A percentile compares a stretch with the other conserved stretches of the same genome.
phyloP scores from a whole-genome alignment of 2,888 invertebrate genomes.

The Seira ritae region DNA sequence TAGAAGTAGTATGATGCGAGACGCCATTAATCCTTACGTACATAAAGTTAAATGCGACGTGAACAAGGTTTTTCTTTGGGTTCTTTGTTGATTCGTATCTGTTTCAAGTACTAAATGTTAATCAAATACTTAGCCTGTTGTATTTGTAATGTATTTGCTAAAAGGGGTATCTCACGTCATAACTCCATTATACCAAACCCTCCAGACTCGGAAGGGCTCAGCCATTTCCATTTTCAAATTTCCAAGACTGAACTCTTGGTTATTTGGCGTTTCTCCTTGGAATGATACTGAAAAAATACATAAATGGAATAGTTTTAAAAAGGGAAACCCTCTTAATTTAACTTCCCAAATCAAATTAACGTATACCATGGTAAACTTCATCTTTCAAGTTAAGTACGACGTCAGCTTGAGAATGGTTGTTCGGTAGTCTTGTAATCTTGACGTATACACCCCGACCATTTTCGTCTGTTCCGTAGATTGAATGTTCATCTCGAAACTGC shows the following conservation, averaged over 20 bases:
- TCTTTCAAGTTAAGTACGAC: constrained; percentile 53
- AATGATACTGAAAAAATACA: constrained; percentile 26
- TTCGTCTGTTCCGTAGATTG: constrained; percentile 79
- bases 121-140: no score
- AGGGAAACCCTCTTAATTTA: no score
- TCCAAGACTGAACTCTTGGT: constrained; percentile 65
- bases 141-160: no score
- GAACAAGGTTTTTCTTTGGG: constrained; percentile 75
- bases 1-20: no score
- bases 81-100: constrained; percentile 17
- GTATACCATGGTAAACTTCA: constrained; percentile 26
- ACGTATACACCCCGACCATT: constrained; percentile 80
- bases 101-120: no score
- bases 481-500: constrained; percentile 75
- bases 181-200: constrained; percentile 84
- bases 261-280: constrained; percentile 39
- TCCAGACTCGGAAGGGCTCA: constrained; percentile 80
- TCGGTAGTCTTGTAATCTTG: constrained; percentile 77
- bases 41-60: constrained; percentile 80
- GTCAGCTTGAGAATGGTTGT: constrained; percentile 39
- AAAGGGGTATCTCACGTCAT: constrained; percentile 74
- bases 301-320: neutral
- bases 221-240: constrained; percentile 80
- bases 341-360: neutral
- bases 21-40: constrained; percentile 75